Evolutionary conservation across 2,113 vertebrate species (phyloP).

Genomic region (Xiphorhynchus elegans): DNA sequence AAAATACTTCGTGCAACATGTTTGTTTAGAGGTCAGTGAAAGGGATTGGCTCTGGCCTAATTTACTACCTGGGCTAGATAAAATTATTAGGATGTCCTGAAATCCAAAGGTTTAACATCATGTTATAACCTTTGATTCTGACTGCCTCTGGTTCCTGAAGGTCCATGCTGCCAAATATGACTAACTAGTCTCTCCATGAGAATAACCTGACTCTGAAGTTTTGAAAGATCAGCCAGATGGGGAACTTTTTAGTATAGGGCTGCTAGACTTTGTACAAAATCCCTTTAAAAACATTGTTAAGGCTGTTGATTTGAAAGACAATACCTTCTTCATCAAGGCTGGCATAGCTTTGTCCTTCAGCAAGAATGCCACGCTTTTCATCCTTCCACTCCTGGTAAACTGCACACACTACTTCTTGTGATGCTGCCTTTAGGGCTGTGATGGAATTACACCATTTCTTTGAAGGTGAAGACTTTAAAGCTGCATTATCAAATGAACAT

Average conservation of each 20-base stretch:
- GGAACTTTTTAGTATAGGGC: not conserved
- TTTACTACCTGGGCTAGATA: not conserved
- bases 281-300: not conserved
- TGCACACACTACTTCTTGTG: conserved; percentile 90
- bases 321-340: conserved; percentile 96
- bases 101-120: not conserved
- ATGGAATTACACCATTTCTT: conserved; percentile 93
- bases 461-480: conserved; percentile 90
- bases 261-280: not conserved
- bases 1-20: not conserved
- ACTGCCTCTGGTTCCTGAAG: not conserved
- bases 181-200: not conserved
- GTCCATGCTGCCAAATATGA: not conserved
- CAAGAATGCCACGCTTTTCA: conserved; percentile 82
- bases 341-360: conserved; percentile 87
- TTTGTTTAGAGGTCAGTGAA: not conserved
- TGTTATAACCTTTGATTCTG: not conserved
- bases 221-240: not conserved
- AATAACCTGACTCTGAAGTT: not conserved
- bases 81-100: not conserved
- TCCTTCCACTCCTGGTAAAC: conserved; percentile 83
- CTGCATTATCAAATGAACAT: conserved; percentile 71
- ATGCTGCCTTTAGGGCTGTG: conserved; percentile 88
- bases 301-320: not conserved
- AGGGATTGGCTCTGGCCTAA: not conserved